These are phyloP conservation scores for Tenodera sinensis DNA, from an alignment of 2,888 invertebrate genomes.

Conservation along the genomic window DNA sequence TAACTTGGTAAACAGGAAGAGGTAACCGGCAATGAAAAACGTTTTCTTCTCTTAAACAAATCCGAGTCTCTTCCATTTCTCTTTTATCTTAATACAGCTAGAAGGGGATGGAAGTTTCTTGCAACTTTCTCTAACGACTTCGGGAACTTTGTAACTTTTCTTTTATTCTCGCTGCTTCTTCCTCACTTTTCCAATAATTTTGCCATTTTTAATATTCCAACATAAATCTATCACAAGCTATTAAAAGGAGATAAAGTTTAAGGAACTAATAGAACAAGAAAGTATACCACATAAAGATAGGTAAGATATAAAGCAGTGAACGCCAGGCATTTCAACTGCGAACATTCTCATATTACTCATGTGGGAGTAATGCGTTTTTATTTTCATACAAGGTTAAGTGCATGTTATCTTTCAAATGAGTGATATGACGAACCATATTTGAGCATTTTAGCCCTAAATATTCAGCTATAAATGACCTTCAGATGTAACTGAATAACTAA, in stretches of 20 bases:
- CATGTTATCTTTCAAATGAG: too few species aligned
- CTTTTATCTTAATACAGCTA: background rate
- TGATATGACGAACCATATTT: too few species aligned
- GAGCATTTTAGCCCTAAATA: too few species aligned
- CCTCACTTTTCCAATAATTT: background rate
- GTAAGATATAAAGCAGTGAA: too few species aligned
- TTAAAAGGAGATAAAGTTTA: background rate
- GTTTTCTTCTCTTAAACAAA: background rate
- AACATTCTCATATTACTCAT: too few species aligned
- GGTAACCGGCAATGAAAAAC: background rate
- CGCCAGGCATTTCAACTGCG: too few species aligned
- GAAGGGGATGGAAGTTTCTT: background rate
- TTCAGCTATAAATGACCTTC: too few species aligned
- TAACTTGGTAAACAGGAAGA: background rate
- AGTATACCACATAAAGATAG: background rate
- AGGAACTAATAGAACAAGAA: background rate
- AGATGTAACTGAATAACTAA: too few species aligned
- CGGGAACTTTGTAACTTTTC: background rate
- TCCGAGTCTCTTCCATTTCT: background rate
- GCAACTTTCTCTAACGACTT: background rate
- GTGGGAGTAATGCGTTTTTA: too few species aligned
- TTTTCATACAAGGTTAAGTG: too few species aligned
- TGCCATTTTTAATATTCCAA: background rate
- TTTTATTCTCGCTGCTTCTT: background rate
- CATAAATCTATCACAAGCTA: background rate